Base-by-base conservation (phyloP, 2,888 invertebrate species). In the Muschampia plurimacula region DNA sequence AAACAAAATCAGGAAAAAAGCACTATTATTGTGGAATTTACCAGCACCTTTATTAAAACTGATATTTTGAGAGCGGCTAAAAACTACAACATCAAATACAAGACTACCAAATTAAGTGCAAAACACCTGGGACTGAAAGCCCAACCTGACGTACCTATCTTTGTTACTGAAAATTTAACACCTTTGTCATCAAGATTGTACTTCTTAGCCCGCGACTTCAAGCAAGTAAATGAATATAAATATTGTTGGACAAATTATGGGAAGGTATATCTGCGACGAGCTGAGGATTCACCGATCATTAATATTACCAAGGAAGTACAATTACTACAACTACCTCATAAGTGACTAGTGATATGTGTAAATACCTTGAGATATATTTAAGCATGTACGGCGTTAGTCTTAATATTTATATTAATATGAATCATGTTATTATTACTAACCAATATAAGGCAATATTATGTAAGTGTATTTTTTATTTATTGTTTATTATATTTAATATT, bases 201-300 rank as follows among this genome's bases (percentile, higher is more conserved):
- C 12, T 63, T 62, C 62, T 10, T 52, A 2, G 57, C 67, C 0
- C 39, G 67, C 41, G 67, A 57, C 3, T 46, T 57, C 13, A 67
- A 57, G 8, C 39, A 67, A 15, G 1, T 28, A 2, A 52, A 69
- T 13, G 55, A 69, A 1, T 69, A 69, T 15, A 69, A 64, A 39
- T 69, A 52, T 9, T 69, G 69, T 5, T 69, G 69, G 69, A 69
- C 55, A 9, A 52, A 69, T 36, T 69, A 55, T n/a, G 69, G 69
- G 2, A 62, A 69, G n/a, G 36, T 36, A 6, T 36, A 36, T 36
- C 4, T 32, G 4, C 32, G 32, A 32, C 32, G 32, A 4, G 32
- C 32, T 32, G 32, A 32, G 32, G 32, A 32, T 32, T 32, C 32
- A 4, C 32, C 32, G 32, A 32, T 32, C 4, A 32, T 32, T 32